Conservation (phyloP, 2,797 vertebrate genomes). For the Lates japonicus region DNA sequence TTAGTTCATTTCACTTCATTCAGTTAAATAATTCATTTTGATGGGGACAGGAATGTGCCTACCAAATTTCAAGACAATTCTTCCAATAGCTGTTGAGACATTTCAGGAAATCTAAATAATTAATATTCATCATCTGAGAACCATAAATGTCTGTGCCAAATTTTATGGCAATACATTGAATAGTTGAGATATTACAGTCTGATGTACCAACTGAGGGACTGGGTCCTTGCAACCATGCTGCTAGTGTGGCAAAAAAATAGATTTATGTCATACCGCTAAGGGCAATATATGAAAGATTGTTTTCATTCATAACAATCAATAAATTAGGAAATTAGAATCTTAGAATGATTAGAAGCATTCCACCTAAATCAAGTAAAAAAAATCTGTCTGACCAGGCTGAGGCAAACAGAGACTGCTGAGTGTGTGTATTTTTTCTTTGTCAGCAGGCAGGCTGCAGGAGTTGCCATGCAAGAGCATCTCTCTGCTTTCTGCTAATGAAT, state of each 20-base stretch:
- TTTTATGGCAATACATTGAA: not conserved
- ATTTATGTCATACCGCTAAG: not conserved
- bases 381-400: not conserved
- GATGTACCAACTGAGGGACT: not conserved
- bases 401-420: slow-evolving; percentile 21
- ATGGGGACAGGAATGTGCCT: not conserved
- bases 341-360: not conserved
- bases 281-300: not conserved
- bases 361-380: not conserved
- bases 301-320: not conserved
- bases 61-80: not conserved
- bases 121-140: not conserved
- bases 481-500: slow-evolving; percentile 16
- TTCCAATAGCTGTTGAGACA: not conserved
- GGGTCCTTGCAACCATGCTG: not conserved
- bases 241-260: not conserved
- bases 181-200: not conserved
- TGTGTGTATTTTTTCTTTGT: slow-evolving; percentile 4
- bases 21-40: not conserved
- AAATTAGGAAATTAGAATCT: not conserved
- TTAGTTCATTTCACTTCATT: too few relatives aligned
- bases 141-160: not conserved
- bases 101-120: not conserved
- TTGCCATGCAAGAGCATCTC: not conserved
- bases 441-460: slow-evolving; percentile 24